Conservation (phyloP, 2,113 vertebrate genomes). For the Nestor notabilis region DNA sequence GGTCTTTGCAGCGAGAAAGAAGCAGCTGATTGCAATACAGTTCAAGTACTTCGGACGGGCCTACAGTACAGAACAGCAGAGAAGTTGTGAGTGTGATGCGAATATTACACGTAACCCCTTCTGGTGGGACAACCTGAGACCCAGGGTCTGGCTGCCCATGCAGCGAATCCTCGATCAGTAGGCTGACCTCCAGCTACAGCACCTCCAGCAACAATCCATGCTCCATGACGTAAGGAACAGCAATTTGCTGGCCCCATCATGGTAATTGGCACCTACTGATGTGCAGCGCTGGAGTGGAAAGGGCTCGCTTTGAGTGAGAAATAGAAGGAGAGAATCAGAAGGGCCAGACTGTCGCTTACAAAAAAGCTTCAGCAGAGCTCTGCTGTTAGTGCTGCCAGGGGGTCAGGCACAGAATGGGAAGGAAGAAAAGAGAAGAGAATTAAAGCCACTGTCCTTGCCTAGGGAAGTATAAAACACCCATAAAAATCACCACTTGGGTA, state of each 20-base stretch:
- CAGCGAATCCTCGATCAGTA: neutral
- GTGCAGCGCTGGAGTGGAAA: neutral
- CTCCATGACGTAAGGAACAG: neutral
- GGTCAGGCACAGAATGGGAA: fast-evolving
- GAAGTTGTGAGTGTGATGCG: neutral
- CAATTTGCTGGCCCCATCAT: neutral
- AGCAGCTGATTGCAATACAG: constrained; percentile 97
- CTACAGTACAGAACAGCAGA: constrained; percentile 67
- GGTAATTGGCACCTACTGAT: neutral
- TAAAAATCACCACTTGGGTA: neutral
- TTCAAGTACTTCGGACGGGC: constrained; percentile 96
- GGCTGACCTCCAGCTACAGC: neutral
- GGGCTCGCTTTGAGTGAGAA: neutral
- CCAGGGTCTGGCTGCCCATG: neutral
- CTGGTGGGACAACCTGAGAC: neutral
- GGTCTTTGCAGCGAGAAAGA: constrained; percentile 95
- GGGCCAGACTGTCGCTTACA: fast-evolving
- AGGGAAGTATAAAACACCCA: neutral
- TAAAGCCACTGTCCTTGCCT: neutral
- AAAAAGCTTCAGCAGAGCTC: neutral
- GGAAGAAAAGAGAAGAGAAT: neutral
- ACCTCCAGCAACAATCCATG: neutral
- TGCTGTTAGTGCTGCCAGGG: neutral
- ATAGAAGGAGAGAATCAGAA: neutral
- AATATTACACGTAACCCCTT: neutral